Conservation (phyloP, 2,797 vertebrate species). For the Anguilla marmorata region DNA sequence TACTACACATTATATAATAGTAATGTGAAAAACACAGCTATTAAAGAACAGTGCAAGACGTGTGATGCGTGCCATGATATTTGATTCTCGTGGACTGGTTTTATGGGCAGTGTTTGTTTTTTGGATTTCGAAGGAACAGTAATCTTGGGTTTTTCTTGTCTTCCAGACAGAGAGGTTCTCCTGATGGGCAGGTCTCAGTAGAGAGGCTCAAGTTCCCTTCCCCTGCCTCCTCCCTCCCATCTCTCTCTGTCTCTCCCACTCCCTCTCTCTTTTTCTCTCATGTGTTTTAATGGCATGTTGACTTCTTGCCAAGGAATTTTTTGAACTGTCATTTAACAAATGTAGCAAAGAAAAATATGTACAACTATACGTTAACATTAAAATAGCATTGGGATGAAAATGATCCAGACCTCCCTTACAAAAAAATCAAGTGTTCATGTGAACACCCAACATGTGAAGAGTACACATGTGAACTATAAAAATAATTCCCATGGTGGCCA, state of each 20-base stretch:
- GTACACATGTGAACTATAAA: not conserved
- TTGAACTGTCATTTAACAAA: not conserved
- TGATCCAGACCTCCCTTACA: not conserved
- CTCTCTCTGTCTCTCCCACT: conserved; percentile 49
- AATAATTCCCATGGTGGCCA: too few relatives aligned
- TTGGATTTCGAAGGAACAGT: not conserved
- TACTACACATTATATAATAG: not conserved
- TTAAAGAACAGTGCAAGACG: not conserved
- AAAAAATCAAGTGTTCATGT: too few relatives aligned
- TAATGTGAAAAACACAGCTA: not conserved
- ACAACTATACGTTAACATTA: not conserved
- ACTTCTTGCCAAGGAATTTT: not conserved
- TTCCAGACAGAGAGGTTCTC: conserved; percentile 17
- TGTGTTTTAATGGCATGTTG: conserved; percentile 35
- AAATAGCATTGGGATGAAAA: not conserved
- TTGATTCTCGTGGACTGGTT: not conserved
- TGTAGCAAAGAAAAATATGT: not conserved
- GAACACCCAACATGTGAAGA: not conserved
- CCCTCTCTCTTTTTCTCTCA: conserved; percentile 47
- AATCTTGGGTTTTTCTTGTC: conserved; percentile 29
- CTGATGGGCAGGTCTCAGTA: conserved; percentile 32
- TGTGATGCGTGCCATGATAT: not conserved
- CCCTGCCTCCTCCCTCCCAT: conserved; percentile 41
- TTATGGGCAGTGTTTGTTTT: not conserved
- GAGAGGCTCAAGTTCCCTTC: conserved; percentile 30